These are phyloP conservation scores for Timandra comae DNA, from an alignment of 2,888 invertebrate genomes.

Conservation along the genomic window DNA sequence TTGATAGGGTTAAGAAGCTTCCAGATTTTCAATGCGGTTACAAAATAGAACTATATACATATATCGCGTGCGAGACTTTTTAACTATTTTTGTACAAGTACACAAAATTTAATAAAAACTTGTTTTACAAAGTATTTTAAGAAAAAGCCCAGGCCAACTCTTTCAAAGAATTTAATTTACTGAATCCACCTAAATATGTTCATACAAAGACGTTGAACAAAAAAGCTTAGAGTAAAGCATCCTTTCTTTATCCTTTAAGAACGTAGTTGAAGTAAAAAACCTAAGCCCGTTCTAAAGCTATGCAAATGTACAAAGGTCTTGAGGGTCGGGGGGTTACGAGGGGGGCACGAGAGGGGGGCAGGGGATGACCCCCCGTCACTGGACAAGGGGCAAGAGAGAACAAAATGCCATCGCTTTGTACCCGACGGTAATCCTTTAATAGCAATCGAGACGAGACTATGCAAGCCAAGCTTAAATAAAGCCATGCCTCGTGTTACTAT, in stretches of 20 bases:
- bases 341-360: constrained; percentile 22
- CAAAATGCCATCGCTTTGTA: constrained; percentile 71
- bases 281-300: constrained; percentile 64
- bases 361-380: constrained; percentile 25
- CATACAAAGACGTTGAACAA: constrained; percentile 18
- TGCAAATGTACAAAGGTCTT: constrained; percentile 74
- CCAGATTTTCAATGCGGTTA: too few relatives aligned
- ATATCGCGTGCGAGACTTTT: too few relatives aligned
- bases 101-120: background rate
- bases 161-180: background rate
- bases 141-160: background rate
- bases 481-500: constrained; percentile 11
- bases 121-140: background rate
- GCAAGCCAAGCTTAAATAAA: constrained; percentile 27
- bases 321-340: constrained; percentile 43
- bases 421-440: constrained; percentile 69
- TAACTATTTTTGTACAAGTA: too few relatives aligned
- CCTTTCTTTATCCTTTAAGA: constrained; percentile 64
- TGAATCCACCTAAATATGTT: constrained; percentile 1
- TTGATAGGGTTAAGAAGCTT: too few relatives aligned
- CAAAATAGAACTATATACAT: too few relatives aligned
- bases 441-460: constrained; percentile 52
- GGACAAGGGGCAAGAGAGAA: constrained; percentile 64
- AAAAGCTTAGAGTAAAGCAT: constrained; percentile 30
- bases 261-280: constrained; percentile 56